These are phyloP conservation scores for Hylyphantes graminicola DNA, from an alignment of 1,140 invertebrate species.

Conservation along the genomic window DNA sequence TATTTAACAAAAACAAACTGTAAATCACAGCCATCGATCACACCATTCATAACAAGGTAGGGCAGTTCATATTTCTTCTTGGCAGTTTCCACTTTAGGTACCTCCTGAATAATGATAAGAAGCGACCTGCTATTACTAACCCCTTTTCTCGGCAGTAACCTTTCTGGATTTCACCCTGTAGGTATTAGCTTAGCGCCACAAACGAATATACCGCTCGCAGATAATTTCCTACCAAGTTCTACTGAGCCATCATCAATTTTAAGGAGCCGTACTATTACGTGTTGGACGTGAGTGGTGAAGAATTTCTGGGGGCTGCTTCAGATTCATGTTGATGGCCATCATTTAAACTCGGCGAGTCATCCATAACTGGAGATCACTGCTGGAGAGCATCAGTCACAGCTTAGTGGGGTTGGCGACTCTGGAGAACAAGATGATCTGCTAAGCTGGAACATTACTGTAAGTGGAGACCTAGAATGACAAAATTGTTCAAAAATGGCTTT, in stretches of 20 bases:
- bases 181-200: slow-evolving; percentile 37
- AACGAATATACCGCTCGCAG: slow-evolving; percentile 21
- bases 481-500: too few relatives aligned
- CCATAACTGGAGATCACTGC: slow-evolving; percentile 35
- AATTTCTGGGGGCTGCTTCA: slow-evolving; percentile 31
- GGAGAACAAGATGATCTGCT: slow-evolving; percentile 29
- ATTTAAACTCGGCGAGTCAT: slow-evolving; percentile 37
- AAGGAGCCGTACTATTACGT: slow-evolving; percentile 45
- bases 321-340: slow-evolving; percentile 35
- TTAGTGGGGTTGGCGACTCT: slow-evolving; percentile 23
- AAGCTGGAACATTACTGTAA: neutral
- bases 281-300: slow-evolving; percentile 9
- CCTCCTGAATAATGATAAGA: slow-evolving; percentile 21
- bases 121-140: slow-evolving; percentile 8
- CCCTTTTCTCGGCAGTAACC: neutral
- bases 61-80: too few relatives aligned
- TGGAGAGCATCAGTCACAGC: slow-evolving; percentile 12
- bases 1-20: too few relatives aligned
- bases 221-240: slow-evolving; percentile 40
- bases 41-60: too few relatives aligned
- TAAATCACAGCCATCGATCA: too few relatives aligned
- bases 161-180: slow-evolving; percentile 28
- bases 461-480: neutral
- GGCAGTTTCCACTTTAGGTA: neutral
- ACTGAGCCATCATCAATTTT: slow-evolving; percentile 47